These are phyloP conservation scores for Callocephalon fimbriatum DNA, from an alignment of 2,113 vertebrate species.

Conservation along the genomic window DNA sequence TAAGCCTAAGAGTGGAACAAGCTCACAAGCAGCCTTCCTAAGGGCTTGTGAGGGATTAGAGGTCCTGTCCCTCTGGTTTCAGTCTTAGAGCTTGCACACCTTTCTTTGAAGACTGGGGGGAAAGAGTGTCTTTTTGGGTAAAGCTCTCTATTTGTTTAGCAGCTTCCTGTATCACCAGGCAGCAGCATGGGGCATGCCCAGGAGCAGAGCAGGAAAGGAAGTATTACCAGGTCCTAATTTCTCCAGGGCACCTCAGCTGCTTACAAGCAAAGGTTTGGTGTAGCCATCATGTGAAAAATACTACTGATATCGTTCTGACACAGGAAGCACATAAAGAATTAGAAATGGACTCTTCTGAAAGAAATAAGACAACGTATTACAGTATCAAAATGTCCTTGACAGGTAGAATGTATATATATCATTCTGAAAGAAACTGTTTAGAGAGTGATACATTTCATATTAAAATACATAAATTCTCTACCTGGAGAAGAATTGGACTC, in stretches of 20 bases:
- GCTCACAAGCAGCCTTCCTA: neutral
- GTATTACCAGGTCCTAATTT: neutral
- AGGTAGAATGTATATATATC: neutral
- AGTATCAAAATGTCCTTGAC: neutral
- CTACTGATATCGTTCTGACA: neutral
- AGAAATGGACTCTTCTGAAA: slow-evolving; percentile 2
- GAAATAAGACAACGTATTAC: slow-evolving; percentile 20
- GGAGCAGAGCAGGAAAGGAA: neutral
- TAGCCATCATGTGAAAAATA: neutral
- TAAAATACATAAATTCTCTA: slow-evolving; percentile 23
- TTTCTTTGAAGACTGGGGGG: neutral
- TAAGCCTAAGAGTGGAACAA: neutral
- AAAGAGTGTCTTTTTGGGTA: neutral
- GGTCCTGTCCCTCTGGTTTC: neutral
- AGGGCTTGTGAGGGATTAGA: neutral
- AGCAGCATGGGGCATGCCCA: neutral
- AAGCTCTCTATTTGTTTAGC: neutral
- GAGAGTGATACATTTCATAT: slow-evolving; percentile 18
- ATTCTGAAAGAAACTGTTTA: neutral
- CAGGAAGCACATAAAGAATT: neutral
- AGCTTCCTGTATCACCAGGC: neutral
- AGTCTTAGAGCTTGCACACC: neutral
- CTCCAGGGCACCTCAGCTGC: neutral
- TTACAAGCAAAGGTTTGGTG: neutral
- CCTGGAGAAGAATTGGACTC: neutral